Percentiles rank a stretch among this genome's conserved stretches.
Evolutionary conservation across 2,797 vertebrate genomes (phyloP).

Genomic region (Aratinga solstitialis): DNA sequence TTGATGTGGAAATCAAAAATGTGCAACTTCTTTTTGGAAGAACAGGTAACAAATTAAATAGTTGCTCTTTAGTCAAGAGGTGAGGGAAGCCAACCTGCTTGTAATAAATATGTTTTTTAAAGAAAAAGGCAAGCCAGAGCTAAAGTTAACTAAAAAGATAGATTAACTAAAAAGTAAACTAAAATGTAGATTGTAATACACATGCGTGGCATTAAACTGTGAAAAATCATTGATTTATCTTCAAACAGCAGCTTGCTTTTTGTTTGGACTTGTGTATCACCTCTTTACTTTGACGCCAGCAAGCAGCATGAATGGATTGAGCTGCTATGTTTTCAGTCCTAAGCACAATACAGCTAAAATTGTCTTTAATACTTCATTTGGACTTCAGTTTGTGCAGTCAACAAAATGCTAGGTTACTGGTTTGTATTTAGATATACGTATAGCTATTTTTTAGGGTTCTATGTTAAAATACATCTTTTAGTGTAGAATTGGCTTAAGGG

Average conservation of each 20-base stretch:
- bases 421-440: background rate
- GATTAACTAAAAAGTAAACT: background rate
- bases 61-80: background rate
- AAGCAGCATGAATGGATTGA: background rate
- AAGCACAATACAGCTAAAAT: background rate
- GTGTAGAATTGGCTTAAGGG: background rate
- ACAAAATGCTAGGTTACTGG: background rate
- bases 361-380: background rate
- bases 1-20: constrained; percentile 86
- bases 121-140: background rate
- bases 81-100: background rate
- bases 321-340: background rate
- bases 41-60: constrained; percentile 79
- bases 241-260: background rate
- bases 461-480: background rate
- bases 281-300: background rate
- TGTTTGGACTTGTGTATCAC: background rate
- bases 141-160: no score
- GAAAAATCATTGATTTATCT: background rate
- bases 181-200: background rate
- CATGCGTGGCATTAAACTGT: background rate
- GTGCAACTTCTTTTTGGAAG: constrained; percentile 92
- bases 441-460: background rate
- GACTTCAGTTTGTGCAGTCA: background rate
- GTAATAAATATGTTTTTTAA: background rate